Base-by-base conservation (phyloP, 1,140 invertebrate species). In the Stegodyphus mimosarum region DNA sequence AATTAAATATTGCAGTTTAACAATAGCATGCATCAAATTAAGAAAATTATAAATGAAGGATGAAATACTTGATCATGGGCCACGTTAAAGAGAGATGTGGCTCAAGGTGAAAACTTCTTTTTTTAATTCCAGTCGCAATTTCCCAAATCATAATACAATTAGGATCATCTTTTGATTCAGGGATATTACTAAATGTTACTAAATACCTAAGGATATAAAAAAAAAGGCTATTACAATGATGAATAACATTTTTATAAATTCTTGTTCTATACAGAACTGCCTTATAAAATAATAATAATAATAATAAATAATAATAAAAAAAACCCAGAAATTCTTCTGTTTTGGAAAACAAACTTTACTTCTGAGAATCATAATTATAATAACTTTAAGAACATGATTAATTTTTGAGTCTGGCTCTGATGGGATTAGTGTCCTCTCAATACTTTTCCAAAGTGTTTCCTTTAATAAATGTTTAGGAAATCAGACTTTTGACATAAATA, bases 81-180 rank as follows among this genome's bases (percentile, higher is more conserved):
- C 97, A 98, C 51, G 89, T 89, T 66, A 88, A 60, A 33, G 90
- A 88, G 7, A 90, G 91, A 18, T 91, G 90, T 0, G 93, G 93
- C 73, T 98, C 96, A 6, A 95, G 94, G 73, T 94, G 93, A 90
- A 99, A 99, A 0, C 94, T 94, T 89, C 98, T 93, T 90, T 98
- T 98, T 89, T 98, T 97, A 86, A 94, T 93, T 15, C 96, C 96
- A 52, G 96, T 91, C 88, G 95, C 92, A 70, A 98, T 96, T 90
- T 99, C 97, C 97, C 97, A 99, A 88, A 98, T 95, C 67, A 97
- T 95, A 7, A 98, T 87, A 85, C 94, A 94, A 88, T 94, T 89
- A n/a, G 89, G 90, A 84, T 92, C 90, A 81, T 91, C 90, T 87
- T 86, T 84, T 83, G 81, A 70, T 88, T 88, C 75, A 33, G 86